Evolutionary conservation across 2,888 invertebrate species (phyloP).

Genomic region (Thumatha senex): DNA sequence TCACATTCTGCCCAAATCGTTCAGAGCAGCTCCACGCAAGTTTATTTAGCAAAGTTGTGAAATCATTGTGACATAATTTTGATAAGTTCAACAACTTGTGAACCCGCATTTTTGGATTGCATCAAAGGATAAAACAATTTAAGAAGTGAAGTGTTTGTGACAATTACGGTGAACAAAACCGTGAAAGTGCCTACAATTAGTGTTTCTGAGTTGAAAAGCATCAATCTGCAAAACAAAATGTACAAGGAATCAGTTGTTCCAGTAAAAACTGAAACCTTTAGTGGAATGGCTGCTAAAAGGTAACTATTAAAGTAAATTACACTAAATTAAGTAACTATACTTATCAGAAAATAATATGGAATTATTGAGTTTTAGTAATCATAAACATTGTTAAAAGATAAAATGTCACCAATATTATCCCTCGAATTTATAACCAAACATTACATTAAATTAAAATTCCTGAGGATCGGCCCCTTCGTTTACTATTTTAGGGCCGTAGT

Average conservation of each 20-base stretch:
- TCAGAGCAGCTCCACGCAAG: constrained; percentile 53
- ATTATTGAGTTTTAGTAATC: background rate
- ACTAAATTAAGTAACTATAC: constrained; percentile 13
- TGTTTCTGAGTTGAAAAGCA: constrained; percentile 64
- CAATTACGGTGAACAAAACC: constrained; percentile 39
- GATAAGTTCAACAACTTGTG: constrained; percentile 44
- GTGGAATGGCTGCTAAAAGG: constrained; percentile 77
- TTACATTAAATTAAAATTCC: too few relatives aligned
- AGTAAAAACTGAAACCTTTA: constrained; percentile 75
- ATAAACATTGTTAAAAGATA: background rate
- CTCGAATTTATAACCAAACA: too few relatives aligned
- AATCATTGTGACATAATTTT: constrained; percentile 76
- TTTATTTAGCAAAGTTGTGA: constrained; percentile 60
- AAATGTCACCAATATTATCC: too few relatives aligned
- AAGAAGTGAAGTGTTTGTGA: constrained; percentile 54
- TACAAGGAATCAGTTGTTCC: constrained; percentile 74
- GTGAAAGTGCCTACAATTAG: constrained; percentile 47
- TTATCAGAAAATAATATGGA: too few relatives aligned
- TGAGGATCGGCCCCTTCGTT: too few relatives aligned
- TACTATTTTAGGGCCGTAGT: too few relatives aligned
- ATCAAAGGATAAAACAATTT: constrained; percentile 42
- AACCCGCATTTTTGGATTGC: constrained; percentile 42
- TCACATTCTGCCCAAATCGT: constrained; percentile 54
- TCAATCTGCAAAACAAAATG: constrained; percentile 63
- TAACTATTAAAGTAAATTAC: constrained; percentile 44